These are phyloP conservation scores for Centropristis striata DNA, from an alignment of 2,113 vertebrate genomes.

Conservation along the genomic window DNA sequence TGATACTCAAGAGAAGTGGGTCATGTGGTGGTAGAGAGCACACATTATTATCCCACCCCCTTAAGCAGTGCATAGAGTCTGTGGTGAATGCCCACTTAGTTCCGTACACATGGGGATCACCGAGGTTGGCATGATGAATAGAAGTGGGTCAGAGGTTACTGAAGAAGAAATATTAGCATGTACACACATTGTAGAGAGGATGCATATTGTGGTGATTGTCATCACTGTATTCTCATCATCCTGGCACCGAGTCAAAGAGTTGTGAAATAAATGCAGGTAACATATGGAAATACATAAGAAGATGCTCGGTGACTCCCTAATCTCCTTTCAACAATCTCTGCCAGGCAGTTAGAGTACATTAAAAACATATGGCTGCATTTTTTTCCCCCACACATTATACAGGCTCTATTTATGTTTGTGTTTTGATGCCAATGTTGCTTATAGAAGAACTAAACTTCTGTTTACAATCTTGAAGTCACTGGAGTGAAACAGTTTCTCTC, in stretches of 20 bases:
- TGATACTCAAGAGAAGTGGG: conserved; percentile 65
- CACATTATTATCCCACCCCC: conserved; percentile 52
- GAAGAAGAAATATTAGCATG: conserved; percentile 17
- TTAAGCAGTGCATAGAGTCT: conserved; percentile 27
- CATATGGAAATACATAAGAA: conserved; percentile 47
- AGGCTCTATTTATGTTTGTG: conserved; percentile 43
- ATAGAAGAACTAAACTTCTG: conserved; percentile 43
- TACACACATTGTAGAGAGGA: not conserved
- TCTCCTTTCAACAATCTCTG: conserved; percentile 16
- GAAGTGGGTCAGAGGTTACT: conserved; percentile 61
- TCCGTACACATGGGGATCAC: conserved; percentile 47
- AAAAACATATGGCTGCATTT: conserved; percentile 59
- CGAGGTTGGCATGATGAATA: conserved; percentile 41
- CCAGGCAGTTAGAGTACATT: conserved; percentile 37
- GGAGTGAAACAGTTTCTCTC: conserved; percentile 47
- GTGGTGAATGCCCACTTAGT: conserved; percentile 62
- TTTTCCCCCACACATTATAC: conserved; percentile 17
- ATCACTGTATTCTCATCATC: not conserved
- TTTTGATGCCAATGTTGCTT: conserved; percentile 30
- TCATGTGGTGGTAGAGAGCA: conserved; percentile 60
- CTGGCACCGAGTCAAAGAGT: conserved; percentile 28
- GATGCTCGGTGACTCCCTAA: conserved; percentile 7
- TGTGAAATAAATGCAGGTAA: conserved; percentile 30
- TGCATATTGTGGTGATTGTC: not conserved
- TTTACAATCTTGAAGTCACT: conserved; percentile 60